A percentile compares a stretch with the other conserved stretches of the same genome.
Conservation (phyloP, 2,888 invertebrate species). For the Cosmia pyralina region DNA sequence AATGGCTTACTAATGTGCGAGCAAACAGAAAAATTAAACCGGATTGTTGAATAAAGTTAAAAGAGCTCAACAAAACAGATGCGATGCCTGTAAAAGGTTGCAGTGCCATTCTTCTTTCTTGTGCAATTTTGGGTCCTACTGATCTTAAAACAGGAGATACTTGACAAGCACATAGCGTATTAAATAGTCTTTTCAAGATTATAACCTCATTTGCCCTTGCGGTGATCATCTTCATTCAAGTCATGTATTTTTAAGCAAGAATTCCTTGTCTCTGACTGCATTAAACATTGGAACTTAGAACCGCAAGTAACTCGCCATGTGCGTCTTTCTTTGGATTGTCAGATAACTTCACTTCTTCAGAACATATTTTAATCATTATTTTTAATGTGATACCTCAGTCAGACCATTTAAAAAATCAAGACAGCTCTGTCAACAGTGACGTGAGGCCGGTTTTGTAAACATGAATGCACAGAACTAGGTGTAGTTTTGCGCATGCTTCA, state of each 20-base stretch:
- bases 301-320: constrained; percentile 13
- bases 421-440: no score
- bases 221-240: constrained; percentile 56
- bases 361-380: constrained; percentile 27
- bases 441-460: no score
- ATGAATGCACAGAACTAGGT: no score
- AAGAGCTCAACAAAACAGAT: constrained; percentile 23
- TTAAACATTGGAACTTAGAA: constrained; percentile 27
- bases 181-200: constrained; percentile 24
- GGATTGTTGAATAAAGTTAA: constrained; percentile 34
- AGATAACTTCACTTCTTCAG: constrained; percentile 22
- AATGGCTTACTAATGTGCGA: constrained; percentile 25
- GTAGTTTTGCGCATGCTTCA: no score
- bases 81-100: constrained; percentile 7
- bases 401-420: no score
- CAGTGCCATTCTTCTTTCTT: constrained; percentile 4
- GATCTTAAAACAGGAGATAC: constrained; percentile 19
- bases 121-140: constrained; percentile 34
- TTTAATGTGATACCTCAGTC: constrained; percentile 13
- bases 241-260: constrained; percentile 49
- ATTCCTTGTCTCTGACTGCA: constrained; percentile 22
- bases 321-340: constrained; percentile 21
- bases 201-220: constrained; percentile 34
- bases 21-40: constrained; percentile 31
- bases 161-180: constrained; percentile 13